Percentiles rank a stretch among this genome's conserved stretches.
Evolutionary conservation across 2,113 vertebrate species (phyloP).

Genomic region (Lepus timidus): DNA sequence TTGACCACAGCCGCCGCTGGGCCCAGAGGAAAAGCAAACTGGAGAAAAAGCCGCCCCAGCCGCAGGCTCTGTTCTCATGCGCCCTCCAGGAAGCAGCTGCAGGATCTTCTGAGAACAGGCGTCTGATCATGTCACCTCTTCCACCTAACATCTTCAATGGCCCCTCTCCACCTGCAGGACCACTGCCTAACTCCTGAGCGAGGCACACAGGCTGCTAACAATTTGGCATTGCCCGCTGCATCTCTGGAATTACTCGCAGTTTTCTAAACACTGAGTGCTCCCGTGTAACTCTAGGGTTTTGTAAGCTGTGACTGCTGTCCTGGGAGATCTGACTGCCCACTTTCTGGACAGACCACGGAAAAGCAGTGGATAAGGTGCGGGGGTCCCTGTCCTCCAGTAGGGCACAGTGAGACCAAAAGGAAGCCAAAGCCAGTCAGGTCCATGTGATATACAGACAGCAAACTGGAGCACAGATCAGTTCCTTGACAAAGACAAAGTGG

Average conservation of each 20-base stretch:
- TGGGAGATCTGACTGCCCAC: not conserved
- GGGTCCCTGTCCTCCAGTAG: not conserved
- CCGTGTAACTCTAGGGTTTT: not conserved
- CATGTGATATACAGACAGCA: fast-evolving
- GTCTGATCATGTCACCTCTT: not conserved
- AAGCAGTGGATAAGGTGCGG: not conserved
- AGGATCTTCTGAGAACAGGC: not conserved
- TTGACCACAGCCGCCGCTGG: not conserved
- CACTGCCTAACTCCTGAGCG: not conserved
- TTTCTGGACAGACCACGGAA: not conserved
- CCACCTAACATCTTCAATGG: fast-evolving
- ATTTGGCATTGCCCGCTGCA: not conserved
- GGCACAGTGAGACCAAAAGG: not conserved
- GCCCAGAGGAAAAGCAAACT: not conserved
- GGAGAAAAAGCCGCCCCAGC: not conserved
- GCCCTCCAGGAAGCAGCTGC: not conserved
- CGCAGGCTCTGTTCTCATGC: too few relatives aligned
- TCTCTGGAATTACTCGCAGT: not conserved
- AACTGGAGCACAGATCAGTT: too few relatives aligned
- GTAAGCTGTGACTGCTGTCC: not conserved
- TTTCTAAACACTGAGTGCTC: not conserved
- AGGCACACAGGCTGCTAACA: fast-evolving
- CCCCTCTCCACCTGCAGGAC: not conserved
- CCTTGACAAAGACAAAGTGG: not conserved
- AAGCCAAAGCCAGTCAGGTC: not conserved